Evolutionary conservation across 35 echinoderm and acorn worm genomes (phyloP), one percentile per base, ranked within the genome.

Genomic region (Holothuria glaberrima): DNA sequence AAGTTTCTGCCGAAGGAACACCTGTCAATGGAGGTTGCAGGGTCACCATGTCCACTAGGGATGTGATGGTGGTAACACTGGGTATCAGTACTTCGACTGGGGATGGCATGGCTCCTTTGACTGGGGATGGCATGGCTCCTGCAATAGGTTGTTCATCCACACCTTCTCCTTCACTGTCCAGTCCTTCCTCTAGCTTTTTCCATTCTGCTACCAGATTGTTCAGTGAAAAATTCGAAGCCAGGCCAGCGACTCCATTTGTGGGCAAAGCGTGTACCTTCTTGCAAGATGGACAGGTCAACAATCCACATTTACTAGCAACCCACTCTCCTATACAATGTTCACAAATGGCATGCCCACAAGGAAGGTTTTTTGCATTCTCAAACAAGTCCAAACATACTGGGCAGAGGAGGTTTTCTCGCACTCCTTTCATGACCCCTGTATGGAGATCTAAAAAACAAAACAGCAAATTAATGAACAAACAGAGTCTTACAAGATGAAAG

Each of bases 141-240:
- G 16, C 50, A 54, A 54, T 54, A 9, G 50, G 50, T 20, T 6
- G 31, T 18, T 69, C 31, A 10, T 69, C 31, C 19, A 9, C 24
- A 19, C 3, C 56, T 30, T 16, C 30, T 16, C 10, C 21, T 12
- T 78, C 74, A 48, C 20, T 48, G 22, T 63, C 80, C 80, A 56
- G 9, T 18, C 33, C 5, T 63, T 32, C 45, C 21, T 19, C 80
- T 24, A 84, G 24, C 21, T 84, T 84, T 56, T 84, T 84, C 80
- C 57, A n/a, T 56, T 84, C 80, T 84, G 80, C 80, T 38, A 61
- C 80, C 27, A 84, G 80, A 32, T 29, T 84, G 80, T 84, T 84
- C 10, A 84, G 25, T 12, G 27, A n/a, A 20, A 84, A 84, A 29
- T 84, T 84, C 13, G 52, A 18, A 16, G 80, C 46, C 21, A 84